Conservation (phyloP, 2,113 vertebrate genomes). For the Ornithorhynchus anatinus region DNA sequence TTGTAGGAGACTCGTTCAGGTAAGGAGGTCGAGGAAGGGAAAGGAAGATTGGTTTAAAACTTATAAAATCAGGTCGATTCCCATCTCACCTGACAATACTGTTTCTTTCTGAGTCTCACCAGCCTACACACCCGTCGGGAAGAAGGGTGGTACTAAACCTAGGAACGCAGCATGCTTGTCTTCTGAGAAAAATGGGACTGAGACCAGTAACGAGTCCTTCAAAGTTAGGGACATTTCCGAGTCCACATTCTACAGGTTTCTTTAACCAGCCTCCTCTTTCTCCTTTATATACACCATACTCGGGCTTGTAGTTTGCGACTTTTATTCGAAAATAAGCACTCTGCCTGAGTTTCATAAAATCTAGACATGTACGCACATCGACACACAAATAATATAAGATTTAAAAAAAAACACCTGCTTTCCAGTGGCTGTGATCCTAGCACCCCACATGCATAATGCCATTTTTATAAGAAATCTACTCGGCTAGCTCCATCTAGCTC, state of each 20-base stretch:
- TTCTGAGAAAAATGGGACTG: neutral
- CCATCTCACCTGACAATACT: neutral
- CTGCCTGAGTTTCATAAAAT: conserved; percentile 70
- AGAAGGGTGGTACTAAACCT: no score
- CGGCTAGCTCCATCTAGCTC: conserved; percentile 36
- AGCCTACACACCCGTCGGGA: no score
- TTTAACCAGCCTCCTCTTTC: neutral
- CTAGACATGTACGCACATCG: conserved; percentile 51
- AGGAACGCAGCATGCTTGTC: no score
- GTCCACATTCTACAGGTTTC: neutral
- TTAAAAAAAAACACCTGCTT: conserved; percentile 62
- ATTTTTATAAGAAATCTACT: conserved; percentile 29
- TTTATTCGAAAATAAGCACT: conserved; percentile 83
- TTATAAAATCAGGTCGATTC: neutral
- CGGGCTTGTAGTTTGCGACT: conserved; percentile 23
- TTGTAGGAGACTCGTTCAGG: no score
- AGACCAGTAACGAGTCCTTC: neutral
- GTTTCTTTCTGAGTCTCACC: no score
- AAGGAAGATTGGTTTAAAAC: neutral
- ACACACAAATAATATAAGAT: conserved; percentile 65
- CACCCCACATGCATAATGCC: neutral
- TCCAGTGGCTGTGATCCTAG: conserved; percentile 63
- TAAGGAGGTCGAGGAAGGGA: no score
- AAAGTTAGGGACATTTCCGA: neutral
- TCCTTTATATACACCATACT: conserved; percentile 1